A percentile compares a stretch with the other conserved stretches of the same genome.
Conservation (phyloP, 2,113 vertebrate species). For the Formicarius rufipectus region DNA sequence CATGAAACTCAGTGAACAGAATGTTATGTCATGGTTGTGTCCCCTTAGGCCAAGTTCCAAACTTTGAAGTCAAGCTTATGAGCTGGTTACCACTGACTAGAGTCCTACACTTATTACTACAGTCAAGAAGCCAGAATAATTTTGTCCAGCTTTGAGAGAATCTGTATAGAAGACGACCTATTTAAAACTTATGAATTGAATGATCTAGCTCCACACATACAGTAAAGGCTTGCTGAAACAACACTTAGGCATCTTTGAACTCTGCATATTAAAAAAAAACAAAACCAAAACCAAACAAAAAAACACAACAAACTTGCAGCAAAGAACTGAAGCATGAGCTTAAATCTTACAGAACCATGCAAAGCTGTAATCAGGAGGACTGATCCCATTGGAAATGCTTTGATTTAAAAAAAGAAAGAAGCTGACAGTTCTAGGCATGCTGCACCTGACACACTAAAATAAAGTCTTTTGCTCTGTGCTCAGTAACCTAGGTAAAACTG, state of each 20-base stretch:
- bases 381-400: neutral
- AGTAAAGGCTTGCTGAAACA: neutral
- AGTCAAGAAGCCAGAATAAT: neutral
- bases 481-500: neutral
- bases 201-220: neutral
- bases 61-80: neutral
- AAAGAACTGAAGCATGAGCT: neutral
- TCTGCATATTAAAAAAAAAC: neutral
- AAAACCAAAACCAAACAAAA: neutral
- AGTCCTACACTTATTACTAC: neutral
- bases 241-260: neutral
- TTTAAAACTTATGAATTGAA: neutral
- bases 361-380: neutral
- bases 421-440: neutral
- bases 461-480: neutral
- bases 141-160: neutral
- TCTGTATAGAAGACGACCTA: neutral
- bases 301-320: neutral
- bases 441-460: neutral
- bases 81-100: neutral
- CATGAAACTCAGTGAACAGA: neutral
- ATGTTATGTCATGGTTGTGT: neutral
- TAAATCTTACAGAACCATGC: neutral
- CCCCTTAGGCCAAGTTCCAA: neutral
- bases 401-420: neutral